Evolutionary conservation across 2,888 invertebrate species (phyloP).

Genomic region (Bombylius discolor): DNA sequence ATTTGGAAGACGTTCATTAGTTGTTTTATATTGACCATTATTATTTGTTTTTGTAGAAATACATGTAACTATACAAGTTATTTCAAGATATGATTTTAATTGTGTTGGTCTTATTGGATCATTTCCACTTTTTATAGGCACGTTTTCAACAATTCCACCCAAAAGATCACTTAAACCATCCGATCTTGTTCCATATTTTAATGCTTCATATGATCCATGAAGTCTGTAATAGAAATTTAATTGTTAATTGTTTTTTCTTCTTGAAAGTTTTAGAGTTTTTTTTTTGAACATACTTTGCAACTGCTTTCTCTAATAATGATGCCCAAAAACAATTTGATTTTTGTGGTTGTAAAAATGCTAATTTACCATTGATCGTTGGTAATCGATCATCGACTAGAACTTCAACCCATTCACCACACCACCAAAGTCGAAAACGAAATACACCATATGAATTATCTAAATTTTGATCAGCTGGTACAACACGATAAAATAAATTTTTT

Average conservation of each 20-base stretch:
- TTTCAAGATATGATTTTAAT: constrained; percentile 57
- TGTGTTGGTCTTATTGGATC: constrained; percentile 49
- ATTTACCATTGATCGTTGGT: constrained; percentile 73
- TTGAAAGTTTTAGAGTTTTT: too few species aligned
- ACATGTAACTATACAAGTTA: constrained; percentile 75
- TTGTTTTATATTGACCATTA: constrained; percentile 40
- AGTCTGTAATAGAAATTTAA: constrained; percentile 42
- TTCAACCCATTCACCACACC: constrained; percentile 89
- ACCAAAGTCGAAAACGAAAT: constrained; percentile 83
- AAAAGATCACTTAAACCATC: constrained; percentile 81
- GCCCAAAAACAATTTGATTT: constrained; percentile 79
- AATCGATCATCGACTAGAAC: constrained; percentile 79
- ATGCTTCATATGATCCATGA: constrained; percentile 85
- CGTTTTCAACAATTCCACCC: constrained; percentile 76
- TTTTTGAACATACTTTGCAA: constrained; percentile 60
- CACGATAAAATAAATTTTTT: constrained; percentile 79
- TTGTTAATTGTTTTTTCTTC: background rate
- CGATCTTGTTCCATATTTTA: constrained; percentile 79
- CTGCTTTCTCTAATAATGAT: constrained; percentile 79
- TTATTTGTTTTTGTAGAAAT: constrained; percentile 36
- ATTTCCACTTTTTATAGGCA: constrained; percentile 56
- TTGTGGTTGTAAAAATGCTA: constrained; percentile 74
- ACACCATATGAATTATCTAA: constrained; percentile 62
- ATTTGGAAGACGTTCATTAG: constrained; percentile 47
- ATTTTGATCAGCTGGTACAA: constrained; percentile 81